Evolutionary conservation across 2,797 vertebrate species (phyloP).

Genomic region (Scolopax bukidnonensis): DNA sequence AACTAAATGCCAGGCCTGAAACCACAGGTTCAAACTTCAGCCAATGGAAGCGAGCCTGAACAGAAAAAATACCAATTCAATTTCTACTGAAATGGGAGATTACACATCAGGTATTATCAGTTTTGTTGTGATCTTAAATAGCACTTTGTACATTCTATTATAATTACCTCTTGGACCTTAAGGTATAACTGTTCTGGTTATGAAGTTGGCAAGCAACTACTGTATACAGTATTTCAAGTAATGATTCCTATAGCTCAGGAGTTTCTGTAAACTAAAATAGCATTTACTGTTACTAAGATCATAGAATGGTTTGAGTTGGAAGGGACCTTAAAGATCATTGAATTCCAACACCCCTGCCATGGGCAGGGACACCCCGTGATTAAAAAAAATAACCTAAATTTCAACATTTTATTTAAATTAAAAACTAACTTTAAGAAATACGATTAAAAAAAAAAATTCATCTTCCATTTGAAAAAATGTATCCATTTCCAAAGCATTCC

Average conservation of each 20-base stretch:
- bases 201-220: not conserved
- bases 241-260: not conserved
- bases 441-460: accelerated
- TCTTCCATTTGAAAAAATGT: not conserved
- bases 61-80: not conserved
- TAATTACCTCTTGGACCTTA: not conserved
- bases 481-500: not conserved
- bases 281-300: not conserved
- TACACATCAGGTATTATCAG: not conserved
- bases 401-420: not conserved
- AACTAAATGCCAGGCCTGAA: not conserved
- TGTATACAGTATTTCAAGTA: not conserved
- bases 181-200: not conserved
- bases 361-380: too few species aligned
- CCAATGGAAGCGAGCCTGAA: not conserved
- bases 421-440: not conserved
- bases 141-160: not conserved
- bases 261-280: not conserved
- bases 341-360: too few species aligned
- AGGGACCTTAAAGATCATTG: too few species aligned
- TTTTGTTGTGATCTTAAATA: not conserved
- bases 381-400: accelerated
- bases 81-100: not conserved
- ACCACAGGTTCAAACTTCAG: not conserved
- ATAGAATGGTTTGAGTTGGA: too few species aligned